These are phyloP conservation scores for Anastrepha ludens DNA, from an alignment of 1,140 invertebrate species.

Conservation along the genomic window DNA sequence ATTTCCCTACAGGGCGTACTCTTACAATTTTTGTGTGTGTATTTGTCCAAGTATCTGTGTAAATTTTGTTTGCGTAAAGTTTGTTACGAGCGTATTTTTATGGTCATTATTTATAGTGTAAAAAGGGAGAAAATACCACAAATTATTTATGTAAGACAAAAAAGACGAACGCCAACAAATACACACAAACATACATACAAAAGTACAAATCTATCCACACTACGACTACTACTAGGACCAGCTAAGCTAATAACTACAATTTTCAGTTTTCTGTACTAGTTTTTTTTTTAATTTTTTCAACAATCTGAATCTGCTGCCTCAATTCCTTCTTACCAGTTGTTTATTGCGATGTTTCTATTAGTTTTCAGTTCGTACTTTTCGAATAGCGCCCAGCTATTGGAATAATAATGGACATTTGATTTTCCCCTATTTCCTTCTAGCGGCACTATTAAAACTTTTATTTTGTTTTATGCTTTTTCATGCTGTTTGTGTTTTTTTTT, in stretches of 20 bases:
- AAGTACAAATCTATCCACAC: too few species aligned
- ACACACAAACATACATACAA: neutral
- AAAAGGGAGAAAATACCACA: neutral
- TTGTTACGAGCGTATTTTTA: neutral
- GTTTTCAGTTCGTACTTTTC: neutral
- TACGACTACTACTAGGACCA: too few species aligned
- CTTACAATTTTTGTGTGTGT: neutral
- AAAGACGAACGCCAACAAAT: neutral
- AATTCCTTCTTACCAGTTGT: too few species aligned
- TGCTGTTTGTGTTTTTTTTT: too few species aligned
- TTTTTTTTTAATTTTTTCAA: too few species aligned
- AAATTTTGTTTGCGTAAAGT: slow-evolving; percentile 16
- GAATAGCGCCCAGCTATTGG: neutral
- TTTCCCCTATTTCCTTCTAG: neutral
- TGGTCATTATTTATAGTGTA: neutral
- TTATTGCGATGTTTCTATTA: neutral
- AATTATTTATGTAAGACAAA: neutral
- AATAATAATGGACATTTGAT: neutral
- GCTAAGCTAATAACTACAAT: too few species aligned
- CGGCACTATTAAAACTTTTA: neutral
- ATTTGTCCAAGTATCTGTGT: neutral
- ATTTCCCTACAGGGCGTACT: too few species aligned
- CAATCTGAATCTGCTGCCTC: too few species aligned
- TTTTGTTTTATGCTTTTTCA: neutral
- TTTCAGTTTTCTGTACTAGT: too few species aligned